Conservation (phyloP, 2,113 vertebrate genomes). For the Jacana jacana region DNA sequence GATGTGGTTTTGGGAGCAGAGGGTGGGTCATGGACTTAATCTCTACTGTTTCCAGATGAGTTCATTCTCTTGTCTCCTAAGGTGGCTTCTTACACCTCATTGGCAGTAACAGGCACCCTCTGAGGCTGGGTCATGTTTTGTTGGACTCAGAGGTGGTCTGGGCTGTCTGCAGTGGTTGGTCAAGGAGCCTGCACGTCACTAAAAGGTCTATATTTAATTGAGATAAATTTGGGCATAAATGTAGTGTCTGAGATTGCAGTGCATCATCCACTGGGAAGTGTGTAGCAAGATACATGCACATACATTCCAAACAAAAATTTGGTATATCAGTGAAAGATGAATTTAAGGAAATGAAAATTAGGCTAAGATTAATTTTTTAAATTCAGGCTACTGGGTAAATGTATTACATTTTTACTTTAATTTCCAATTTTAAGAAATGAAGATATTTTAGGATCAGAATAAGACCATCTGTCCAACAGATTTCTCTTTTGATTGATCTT, state of each 20-base stretch:
- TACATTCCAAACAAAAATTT: neutral
- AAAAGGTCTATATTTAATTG: neutral
- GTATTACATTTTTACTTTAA: neutral
- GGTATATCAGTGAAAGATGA: neutral
- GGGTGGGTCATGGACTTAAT: neutral
- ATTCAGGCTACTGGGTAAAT: neutral
- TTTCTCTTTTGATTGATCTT: constrained; percentile 50
- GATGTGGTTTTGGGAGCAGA: neutral
- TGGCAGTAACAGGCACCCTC: neutral
- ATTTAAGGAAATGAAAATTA: neutral
- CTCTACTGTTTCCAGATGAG: neutral
- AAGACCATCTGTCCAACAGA: constrained; percentile 44
- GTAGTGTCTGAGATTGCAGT: neutral
- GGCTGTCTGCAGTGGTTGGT: neutral
- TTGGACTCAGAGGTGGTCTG: neutral
- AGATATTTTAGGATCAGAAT: constrained; percentile 7
- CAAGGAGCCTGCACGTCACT: neutral
- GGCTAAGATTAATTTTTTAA: neutral
- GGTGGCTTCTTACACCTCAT: neutral
- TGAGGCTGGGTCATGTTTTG: neutral
- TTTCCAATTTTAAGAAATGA: constrained; percentile 15
- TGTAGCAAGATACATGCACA: neutral
- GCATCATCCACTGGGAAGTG: neutral
- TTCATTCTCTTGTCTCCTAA: neutral
- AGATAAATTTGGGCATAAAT: neutral